A percentile compares a stretch with the other conserved stretches of the same genome.
phyloP scores from a whole-genome alignment of 2,797 vertebrate species.

The Buceros bicornis region DNA sequence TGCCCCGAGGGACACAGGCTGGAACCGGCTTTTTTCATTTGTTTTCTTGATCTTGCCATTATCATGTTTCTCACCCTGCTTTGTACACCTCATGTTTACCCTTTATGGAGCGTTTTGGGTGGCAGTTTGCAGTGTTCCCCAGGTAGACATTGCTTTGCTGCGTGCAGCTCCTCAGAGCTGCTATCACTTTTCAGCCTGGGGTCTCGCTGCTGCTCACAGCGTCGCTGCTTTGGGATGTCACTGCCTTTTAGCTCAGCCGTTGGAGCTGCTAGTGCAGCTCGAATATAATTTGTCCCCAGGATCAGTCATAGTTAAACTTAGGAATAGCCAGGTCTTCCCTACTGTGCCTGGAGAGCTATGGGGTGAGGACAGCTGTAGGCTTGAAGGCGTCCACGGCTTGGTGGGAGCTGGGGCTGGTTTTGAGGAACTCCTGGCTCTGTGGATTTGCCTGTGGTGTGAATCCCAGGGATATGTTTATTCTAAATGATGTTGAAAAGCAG shows the following conservation, averaged over 20 bases:
- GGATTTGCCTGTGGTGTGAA: neutral
- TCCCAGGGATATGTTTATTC: neutral
- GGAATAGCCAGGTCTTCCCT: neutral
- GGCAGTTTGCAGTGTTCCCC: neutral
- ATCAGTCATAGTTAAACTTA: neutral
- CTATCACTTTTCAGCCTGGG: neutral
- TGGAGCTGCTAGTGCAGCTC: neutral
- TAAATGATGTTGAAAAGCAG: neutral
- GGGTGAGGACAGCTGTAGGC: neutral
- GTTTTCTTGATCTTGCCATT: neutral
- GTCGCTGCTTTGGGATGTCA: neutral
- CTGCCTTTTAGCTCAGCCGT: neutral
- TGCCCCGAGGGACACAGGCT: neutral
- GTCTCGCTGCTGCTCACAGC: accelerated
- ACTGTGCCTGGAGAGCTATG: neutral
- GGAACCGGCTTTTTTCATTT: neutral
- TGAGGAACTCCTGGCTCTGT: neutral
- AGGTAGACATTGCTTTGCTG: neutral
- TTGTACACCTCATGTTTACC: neutral
- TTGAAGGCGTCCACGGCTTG: neutral
- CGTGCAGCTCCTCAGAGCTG: neutral
- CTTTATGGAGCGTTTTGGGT: neutral
- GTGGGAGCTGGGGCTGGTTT: neutral
- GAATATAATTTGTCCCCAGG: neutral
- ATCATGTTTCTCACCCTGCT: neutral